These are phyloP conservation scores for Drosophila emarginata DNA, from an alignment of 2,888 invertebrate genomes.

Conservation along the genomic window DNA sequence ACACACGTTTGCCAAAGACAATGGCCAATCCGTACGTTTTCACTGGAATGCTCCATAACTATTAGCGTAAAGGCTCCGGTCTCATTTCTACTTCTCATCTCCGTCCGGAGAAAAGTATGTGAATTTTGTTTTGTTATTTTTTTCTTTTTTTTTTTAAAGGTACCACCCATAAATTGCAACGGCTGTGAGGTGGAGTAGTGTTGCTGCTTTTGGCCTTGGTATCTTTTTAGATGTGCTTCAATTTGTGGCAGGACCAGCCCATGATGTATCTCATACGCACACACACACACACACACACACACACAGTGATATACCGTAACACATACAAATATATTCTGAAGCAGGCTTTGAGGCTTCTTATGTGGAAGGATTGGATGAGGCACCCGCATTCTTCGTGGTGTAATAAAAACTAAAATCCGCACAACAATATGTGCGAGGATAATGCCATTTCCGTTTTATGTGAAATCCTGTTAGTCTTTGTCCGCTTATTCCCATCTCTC, in stretches of 20 bases:
- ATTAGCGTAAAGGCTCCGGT: conserved; percentile 58
- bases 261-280: conserved; percentile 74
- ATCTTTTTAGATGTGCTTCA: neutral
- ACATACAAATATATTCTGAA: conserved; percentile 69
- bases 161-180: conserved; percentile 72
- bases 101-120: conserved; percentile 13
- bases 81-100: conserved; percentile 3
- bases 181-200: conserved; percentile 51
- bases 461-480: conserved; percentile 71
- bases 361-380: conserved; percentile 23
- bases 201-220: neutral
- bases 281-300: conserved; percentile 57
- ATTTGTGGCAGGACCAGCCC: conserved; percentile 26
- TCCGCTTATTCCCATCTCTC: conserved; percentile 17
- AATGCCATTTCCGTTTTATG: conserved; percentile 78
- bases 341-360: conserved; percentile 48
- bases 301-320: conserved; percentile 19
- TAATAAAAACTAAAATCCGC: conserved; percentile 78
- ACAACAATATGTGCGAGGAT: conserved; percentile 78
- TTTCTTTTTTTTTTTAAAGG: conserved; percentile 47
- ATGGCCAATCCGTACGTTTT: conserved; percentile 16
- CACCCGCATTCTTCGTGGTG: conserved; percentile 66
- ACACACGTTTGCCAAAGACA: conserved; percentile 49
- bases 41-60: conserved; percentile 54
- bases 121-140: conserved; percentile 35